These are phyloP conservation scores for Chorisops tibialis DNA, from an alignment of 2,888 invertebrate genomes.

Conservation along the genomic window DNA sequence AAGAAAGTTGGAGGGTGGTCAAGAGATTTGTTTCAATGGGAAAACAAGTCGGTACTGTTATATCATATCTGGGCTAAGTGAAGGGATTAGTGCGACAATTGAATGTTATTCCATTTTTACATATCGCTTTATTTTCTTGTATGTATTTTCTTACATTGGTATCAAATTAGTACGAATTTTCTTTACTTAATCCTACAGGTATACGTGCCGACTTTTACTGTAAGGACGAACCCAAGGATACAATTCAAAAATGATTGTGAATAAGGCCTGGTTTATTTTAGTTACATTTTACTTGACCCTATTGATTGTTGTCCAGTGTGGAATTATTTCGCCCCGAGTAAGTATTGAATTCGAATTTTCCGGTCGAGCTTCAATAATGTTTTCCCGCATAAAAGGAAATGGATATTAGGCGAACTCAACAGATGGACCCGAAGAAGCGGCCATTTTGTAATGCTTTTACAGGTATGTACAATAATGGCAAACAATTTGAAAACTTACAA, in stretches of 20 bases:
- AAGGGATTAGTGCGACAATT: background rate
- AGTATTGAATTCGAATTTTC: background rate
- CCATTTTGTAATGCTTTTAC: slow-evolving; percentile 89
- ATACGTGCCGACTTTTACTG: background rate
- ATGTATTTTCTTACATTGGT: background rate
- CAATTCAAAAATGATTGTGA: slow-evolving; percentile 1
- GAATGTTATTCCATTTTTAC: background rate
- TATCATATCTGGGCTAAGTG: background rate
- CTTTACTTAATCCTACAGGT: background rate
- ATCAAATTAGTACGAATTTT: no score
- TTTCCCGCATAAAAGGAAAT: background rate
- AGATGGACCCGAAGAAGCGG: slow-evolving; percentile 42
- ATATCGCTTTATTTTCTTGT: background rate
- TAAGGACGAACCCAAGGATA: background rate
- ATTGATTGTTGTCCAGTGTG: slow-evolving; percentile 1
- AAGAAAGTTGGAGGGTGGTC: background rate
- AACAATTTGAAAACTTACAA: background rate
- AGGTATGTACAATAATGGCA: slow-evolving; percentile 58
- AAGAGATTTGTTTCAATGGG: background rate
- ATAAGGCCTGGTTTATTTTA: slow-evolving; percentile 1
- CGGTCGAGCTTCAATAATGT: background rate
- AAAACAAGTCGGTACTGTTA: background rate
- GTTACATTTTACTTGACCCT: slow-evolving; percentile 6
- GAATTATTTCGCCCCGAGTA: slow-evolving; percentile 15
- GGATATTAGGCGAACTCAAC: slow-evolving; percentile 12